Evolutionary conservation across 2,113 vertebrate species (phyloP).

Genomic region (Parotia lawesii): DNA sequence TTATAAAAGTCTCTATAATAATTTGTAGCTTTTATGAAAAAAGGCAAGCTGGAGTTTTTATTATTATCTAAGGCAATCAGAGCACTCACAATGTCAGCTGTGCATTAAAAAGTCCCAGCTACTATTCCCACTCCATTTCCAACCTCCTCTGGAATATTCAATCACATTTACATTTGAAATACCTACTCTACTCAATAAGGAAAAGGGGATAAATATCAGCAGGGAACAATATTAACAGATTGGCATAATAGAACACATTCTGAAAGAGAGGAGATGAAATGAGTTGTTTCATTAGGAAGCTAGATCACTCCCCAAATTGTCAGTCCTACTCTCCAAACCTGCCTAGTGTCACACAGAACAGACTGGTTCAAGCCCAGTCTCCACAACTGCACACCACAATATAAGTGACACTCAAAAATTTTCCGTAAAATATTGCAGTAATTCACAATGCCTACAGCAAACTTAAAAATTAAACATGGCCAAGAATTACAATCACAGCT

Average conservation of each 20-base stretch:
- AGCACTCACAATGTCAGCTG: neutral
- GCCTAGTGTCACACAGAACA: neutral
- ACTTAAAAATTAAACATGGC: neutral
- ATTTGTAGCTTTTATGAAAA: neutral
- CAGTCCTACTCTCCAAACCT: neutral
- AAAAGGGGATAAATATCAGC: neutral
- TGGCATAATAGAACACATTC: neutral
- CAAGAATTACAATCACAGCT: neutral
- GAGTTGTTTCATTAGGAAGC: neutral
- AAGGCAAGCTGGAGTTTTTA: neutral
- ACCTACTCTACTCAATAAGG: neutral
- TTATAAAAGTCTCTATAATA: neutral
- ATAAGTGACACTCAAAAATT: neutral
- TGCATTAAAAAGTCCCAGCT: neutral
- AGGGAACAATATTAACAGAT: neutral
- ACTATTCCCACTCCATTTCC: neutral
- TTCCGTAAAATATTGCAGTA: neutral
- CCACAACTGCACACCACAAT: neutral
- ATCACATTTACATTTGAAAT: neutral
- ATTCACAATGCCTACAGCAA: neutral
- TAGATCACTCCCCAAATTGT: neutral
- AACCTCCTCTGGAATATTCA: neutral
- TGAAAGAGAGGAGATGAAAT: neutral
- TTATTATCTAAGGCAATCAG: neutral
- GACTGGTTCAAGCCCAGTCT: neutral